Conservation (phyloP, 2,888 invertebrate species). For the Agonopterix heracliana region DNA sequence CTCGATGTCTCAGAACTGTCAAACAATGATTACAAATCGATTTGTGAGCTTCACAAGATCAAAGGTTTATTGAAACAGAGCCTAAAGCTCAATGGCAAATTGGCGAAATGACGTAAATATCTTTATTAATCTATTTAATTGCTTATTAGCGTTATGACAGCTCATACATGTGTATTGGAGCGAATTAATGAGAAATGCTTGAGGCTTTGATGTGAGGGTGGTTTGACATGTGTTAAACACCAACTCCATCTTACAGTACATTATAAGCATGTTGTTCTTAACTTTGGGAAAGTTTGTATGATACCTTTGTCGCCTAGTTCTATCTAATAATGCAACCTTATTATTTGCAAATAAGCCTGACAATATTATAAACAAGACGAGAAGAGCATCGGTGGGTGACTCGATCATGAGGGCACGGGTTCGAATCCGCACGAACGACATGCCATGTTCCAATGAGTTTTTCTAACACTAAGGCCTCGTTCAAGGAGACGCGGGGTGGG, state of each 20-base stretch:
- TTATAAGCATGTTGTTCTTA: background rate
- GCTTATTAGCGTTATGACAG: conserved; percentile 61
- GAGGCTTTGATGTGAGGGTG: conserved; percentile 46
- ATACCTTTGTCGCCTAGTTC: no score
- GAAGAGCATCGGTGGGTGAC: no score
- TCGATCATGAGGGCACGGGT: no score
- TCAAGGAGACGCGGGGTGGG: no score
- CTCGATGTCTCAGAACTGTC: conserved; percentile 45
- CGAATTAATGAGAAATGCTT: conserved; percentile 52
- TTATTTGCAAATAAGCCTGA: no score
- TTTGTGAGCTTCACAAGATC: conserved; percentile 51
- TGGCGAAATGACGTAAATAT: conserved; percentile 59
- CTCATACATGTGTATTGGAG: conserved; percentile 48
- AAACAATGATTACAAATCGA: conserved; percentile 61
- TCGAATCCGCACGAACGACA: no score
- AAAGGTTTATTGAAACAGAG: conserved; percentile 49
- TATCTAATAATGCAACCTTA: no score
- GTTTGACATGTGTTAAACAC: conserved; percentile 20
- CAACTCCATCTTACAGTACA: conserved; percentile 10
- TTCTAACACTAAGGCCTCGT: no score
- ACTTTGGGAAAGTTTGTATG: background rate
- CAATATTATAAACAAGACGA: no score
- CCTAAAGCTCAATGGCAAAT: conserved; percentile 53
- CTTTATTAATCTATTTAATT: conserved; percentile 72
- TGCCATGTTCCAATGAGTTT: no score